Base-by-base conservation (phyloP, 2,888 invertebrate species). In the Marronus borbonicus region DNA sequence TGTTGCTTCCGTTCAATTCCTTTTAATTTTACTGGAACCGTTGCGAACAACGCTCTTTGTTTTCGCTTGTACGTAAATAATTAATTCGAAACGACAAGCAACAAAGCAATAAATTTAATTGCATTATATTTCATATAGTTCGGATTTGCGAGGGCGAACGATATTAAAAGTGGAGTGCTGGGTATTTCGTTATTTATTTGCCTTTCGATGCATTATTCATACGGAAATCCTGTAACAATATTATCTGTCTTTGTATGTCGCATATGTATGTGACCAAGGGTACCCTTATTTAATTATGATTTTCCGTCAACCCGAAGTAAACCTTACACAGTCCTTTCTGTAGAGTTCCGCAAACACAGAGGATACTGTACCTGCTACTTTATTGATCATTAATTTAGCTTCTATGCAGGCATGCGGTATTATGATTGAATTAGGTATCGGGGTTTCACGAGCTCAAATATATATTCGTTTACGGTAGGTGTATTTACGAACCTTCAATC, bases 111-210 rank as follows among this genome's bases (percentile, higher is more conserved):
- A 36, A 65, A 65, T 65, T 65, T 65, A 68, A 68, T 44, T 68
- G 49, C 12, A 68, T 68, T 68, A 68, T 49, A 68, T 49, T 68
- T 49, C 66, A 68, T 68, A 68, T 68, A 68, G 49, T 68, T 68
- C 44, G 24, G 65, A 49, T 8, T 24, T 10, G 28, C 44, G 65
- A 49, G 8, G 20, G 44, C 24, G 7, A 24, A n/a, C 10, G 65
- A 68, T 28, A 49, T 49, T 20, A 44, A 28, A 49, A 49, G 24
- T 68, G 17, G 49, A 24, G 24, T 68, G 17, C 52, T 52, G 44
- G 2, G 24, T 49, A 17, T 24, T 68, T 44, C 44, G 49, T 49
- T 68, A 68, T 49, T 68, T 68, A 68, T 68, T 68, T 50, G 10
- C 44, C 17, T 20, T 44, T 28, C 17, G 24, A 49, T 68, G 49